Conservation (phyloP, 1,140 invertebrate species). For the Ctenoplectra terminalis region DNA sequence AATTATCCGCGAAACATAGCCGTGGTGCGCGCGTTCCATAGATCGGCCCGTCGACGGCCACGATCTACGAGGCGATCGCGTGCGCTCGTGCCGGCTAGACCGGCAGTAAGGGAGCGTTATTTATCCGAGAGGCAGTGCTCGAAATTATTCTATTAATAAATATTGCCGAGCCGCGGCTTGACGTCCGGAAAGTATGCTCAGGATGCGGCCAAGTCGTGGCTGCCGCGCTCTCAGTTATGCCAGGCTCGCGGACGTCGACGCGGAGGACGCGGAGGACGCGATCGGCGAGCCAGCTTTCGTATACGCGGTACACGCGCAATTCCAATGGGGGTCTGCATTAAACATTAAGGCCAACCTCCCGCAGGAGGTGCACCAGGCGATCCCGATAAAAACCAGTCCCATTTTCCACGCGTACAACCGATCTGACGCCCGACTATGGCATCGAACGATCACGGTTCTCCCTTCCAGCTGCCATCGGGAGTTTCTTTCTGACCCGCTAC, state of each 20-base stretch:
- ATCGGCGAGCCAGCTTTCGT: constrained; percentile 45
- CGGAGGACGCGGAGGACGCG: constrained; percentile 17
- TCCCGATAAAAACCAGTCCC: constrained; percentile 72
- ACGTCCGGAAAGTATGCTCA: constrained; percentile 24
- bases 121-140: constrained; percentile 19
- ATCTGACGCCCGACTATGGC: constrained; percentile 74
- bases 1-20: constrained; percentile 38
- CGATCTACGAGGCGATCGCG: constrained; percentile 33
- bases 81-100: constrained; percentile 18
- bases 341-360: constrained; percentile 68
- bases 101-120: neutral
- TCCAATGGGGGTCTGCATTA: constrained; percentile 69
- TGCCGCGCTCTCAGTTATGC: constrained; percentile 43
- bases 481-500: constrained; percentile 63
- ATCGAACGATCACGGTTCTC: constrained; percentile 45
- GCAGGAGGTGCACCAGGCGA: constrained; percentile 58
- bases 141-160: constrained; percentile 50
- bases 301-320: constrained; percentile 46
- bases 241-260: constrained; percentile 40
- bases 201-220: constrained; percentile 30
- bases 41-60: constrained; percentile 1
- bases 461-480: constrained; percentile 40
- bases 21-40: neutral
- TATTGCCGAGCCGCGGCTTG: constrained; percentile 17
- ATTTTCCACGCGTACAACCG: constrained; percentile 74